Base-by-base conservation (phyloP, 2,888 invertebrate species). In the Anticlea derivata region DNA sequence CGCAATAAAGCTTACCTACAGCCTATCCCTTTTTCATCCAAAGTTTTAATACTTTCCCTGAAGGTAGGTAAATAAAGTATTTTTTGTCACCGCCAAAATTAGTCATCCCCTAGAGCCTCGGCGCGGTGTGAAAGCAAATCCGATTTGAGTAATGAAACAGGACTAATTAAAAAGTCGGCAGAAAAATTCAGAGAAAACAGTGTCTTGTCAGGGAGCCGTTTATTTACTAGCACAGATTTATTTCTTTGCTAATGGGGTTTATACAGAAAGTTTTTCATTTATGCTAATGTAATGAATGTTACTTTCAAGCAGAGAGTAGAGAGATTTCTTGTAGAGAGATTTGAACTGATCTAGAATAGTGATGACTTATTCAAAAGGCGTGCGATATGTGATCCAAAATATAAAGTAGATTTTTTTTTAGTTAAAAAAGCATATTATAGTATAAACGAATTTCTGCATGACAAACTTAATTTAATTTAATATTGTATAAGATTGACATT, bases 121-220 rank as follows among this genome's bases (percentile, higher is more conserved):
- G 75, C 78, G 35, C 24, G 41, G 41, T 23, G 80, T 66, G 74
- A 79, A 83, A 75, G 73, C 78, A 82, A 85, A 85, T 83, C 84
- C 74, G 82, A 83, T 85, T 84, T 80, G 73, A 78, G 78, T 79
- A 83, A 83, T 82, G 78, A 84, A 83, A 83, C 71, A 75, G 67
- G 78, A 75, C 78, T 80, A 83, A 82, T 83, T 83, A 83, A 82
- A 81, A 82, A 79, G 73, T 74, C 74, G 66, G 63, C 68, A 74
- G 74, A 75, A 74, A 75, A 79, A 78, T 74, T 71, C 73, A 63
- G 69, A 68, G 66, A 69, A 73, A 80, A 77, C 76, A 78, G 68
- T 67, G 62, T 66, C 71, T 71, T 65, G 70, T 66, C 58, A 61
- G 60, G 58, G 58, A 65, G 68, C 63, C 65, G 70, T 74, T 75